Conservation (phyloP, 2,797 vertebrate species). For the Poecilia picta region DNA sequence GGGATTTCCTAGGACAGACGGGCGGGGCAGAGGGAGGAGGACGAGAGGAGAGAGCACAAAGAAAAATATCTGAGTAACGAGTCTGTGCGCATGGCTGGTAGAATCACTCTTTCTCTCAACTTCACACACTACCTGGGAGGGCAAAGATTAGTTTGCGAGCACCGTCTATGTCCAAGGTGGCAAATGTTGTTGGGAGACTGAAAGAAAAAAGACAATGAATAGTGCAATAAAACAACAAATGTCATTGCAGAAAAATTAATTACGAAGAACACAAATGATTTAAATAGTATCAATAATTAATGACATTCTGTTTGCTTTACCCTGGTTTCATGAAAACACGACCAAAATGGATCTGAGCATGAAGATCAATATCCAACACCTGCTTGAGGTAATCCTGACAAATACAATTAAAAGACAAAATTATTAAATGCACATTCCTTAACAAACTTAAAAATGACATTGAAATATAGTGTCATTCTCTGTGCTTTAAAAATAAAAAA, state of each 20-base stretch:
- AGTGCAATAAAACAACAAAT: constrained; percentile 44
- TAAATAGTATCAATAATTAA: constrained; percentile 3
- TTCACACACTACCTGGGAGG: constrained; percentile 93
- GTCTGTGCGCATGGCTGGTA: constrained; percentile 45
- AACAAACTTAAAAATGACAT: neutral
- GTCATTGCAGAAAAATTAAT: neutral
- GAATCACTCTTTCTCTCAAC: constrained; percentile 83
- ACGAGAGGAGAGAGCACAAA: constrained; percentile 23
- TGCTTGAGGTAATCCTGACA: constrained; percentile 97
- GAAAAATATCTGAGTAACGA: constrained; percentile 71
- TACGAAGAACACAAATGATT: neutral
- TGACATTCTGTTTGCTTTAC: constrained; percentile 38
- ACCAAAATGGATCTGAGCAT: constrained; percentile 99
- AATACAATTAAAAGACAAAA: neutral
- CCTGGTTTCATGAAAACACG: constrained; percentile 99
- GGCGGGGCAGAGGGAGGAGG: constrained; percentile 35
- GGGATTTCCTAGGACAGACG: constrained; percentile 90
- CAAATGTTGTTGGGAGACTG: constrained; percentile 97
- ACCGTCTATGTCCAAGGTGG: constrained; percentile 96
- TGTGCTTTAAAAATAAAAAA: neutral
- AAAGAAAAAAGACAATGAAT: constrained; percentile 26
- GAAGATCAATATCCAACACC: constrained; percentile 98
- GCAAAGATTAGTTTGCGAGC: constrained; percentile 99
- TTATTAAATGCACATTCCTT: neutral
- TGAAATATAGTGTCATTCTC: neutral